These are phyloP conservation scores for Pelodytes ibericus DNA, from an alignment of 2,797 vertebrate genomes.

Conservation along the genomic window DNA sequence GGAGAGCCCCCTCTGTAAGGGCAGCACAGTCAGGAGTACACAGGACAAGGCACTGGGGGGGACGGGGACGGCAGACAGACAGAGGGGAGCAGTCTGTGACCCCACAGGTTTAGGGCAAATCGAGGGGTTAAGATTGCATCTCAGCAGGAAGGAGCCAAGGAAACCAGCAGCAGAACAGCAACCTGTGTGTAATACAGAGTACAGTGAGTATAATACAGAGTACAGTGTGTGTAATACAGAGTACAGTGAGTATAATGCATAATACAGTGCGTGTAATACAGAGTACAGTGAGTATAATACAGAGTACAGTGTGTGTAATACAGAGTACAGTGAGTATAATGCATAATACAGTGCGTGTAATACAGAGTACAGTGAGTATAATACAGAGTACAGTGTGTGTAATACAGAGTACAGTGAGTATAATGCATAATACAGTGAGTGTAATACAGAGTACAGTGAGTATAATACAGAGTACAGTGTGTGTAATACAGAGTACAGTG, in stretches of 20 bases:
- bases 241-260: neutral
- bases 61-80: slow-evolving; percentile 49
- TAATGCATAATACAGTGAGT: too few relatives aligned
- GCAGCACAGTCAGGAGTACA: slow-evolving; percentile 26
- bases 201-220: slow-evolving; percentile 3
- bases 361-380: neutral
- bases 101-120: slow-evolving; percentile 33
- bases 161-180: slow-evolving; percentile 96
- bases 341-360: neutral
- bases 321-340: neutral
- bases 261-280: neutral
- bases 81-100: slow-evolving; percentile 61
- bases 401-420: neutral
- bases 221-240: neutral
- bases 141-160: slow-evolving; percentile 94
- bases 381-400: neutral
- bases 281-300: neutral
- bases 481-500: too few relatives aligned
- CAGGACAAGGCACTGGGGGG: slow-evolving; percentile 70
- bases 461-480: too few relatives aligned
- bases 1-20: slow-evolving; percentile 36
- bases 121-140: slow-evolving; percentile 87
- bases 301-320: neutral
- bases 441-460: too few relatives aligned
- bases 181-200: slow-evolving; percentile 68